These are phyloP conservation scores for Lottia scabra DNA, from an alignment of 2,888 invertebrate genomes.

Conservation along the genomic window DNA sequence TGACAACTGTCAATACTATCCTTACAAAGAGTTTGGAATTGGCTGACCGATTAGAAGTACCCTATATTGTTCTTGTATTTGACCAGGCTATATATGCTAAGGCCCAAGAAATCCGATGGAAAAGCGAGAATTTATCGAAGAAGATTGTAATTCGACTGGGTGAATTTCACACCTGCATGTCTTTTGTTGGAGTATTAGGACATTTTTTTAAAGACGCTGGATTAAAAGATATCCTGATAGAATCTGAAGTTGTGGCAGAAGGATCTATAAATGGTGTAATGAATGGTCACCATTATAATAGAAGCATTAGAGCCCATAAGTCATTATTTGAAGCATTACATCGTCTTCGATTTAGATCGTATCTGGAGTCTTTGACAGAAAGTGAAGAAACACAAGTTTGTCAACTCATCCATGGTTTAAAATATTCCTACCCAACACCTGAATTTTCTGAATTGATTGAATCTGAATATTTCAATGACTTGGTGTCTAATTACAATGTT, in stretches of 20 bases:
- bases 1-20: too few relatives aligned
- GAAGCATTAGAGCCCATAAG: slow-evolving; percentile 17
- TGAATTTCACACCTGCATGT: slow-evolving; percentile 18
- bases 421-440: not conserved
- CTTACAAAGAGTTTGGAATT: slow-evolving; percentile 13
- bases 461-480: not conserved
- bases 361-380: slow-evolving; percentile 1
- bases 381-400: not conserved
- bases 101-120: slow-evolving; percentile 24
- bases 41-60: slow-evolving; percentile 20
- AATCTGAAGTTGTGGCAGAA: slow-evolving; percentile 11
- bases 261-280: slow-evolving; percentile 23
- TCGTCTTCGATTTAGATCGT: slow-evolving; percentile 1
- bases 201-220: slow-evolving; percentile 23
- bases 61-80: slow-evolving; percentile 18
- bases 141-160: slow-evolving; percentile 17
- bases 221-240: slow-evolving; percentile 21
- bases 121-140: not conserved
- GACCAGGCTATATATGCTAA: slow-evolving; percentile 24
- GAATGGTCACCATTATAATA: slow-evolving; percentile 21
- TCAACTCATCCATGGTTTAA: not conserved
- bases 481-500: too few relatives aligned
- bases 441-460: not conserved
- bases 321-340: slow-evolving; percentile 20
- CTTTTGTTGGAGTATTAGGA: slow-evolving; percentile 20